A percentile compares a stretch with the other conserved stretches of the same genome.
Evolutionary conservation across 2,888 invertebrate genomes (phyloP).

Genomic region (Laspeyria flexula): DNA sequence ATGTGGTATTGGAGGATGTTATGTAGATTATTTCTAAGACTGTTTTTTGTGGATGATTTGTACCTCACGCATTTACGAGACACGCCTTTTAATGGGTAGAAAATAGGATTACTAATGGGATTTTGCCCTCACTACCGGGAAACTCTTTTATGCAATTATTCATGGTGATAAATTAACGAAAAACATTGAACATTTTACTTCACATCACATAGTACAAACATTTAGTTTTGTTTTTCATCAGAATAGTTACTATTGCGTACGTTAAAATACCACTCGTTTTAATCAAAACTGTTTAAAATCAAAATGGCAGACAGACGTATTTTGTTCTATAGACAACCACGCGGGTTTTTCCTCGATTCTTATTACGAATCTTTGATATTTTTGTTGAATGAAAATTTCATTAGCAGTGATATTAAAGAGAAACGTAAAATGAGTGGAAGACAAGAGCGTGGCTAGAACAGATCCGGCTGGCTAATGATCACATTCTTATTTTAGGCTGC

Average conservation of each 20-base stretch:
- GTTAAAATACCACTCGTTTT: not conserved
- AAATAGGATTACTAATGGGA: not conserved
- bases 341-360: conserved; percentile 7
- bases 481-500: conserved; percentile 46
- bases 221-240: conserved; percentile 6
- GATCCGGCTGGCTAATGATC: conserved; percentile 45
- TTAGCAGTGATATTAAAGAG: conserved; percentile 25
- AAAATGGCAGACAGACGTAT: not conserved
- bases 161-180: too few species aligned
- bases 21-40: too few species aligned
- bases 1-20: too few species aligned
- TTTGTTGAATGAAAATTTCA: conserved; percentile 10
- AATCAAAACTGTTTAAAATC: conserved; percentile 14
- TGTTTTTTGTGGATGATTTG: too few species aligned
- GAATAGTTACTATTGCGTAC: conserved; percentile 1
- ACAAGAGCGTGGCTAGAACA: conserved; percentile 25
- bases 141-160: not conserved
- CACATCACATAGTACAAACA: conserved; percentile 5
- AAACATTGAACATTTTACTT: too few species aligned
- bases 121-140: not conserved
- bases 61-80: too few species aligned
- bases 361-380: not conserved
- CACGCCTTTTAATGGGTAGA: not conserved
- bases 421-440: conserved; percentile 16
- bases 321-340: conserved; percentile 5